Percentiles rank a stretch among this genome's conserved stretches.
Evolutionary conservation across 53 echinoderm and acorn worm genomes (phyloP).

Genomic region (Echinometra lucunter): DNA sequence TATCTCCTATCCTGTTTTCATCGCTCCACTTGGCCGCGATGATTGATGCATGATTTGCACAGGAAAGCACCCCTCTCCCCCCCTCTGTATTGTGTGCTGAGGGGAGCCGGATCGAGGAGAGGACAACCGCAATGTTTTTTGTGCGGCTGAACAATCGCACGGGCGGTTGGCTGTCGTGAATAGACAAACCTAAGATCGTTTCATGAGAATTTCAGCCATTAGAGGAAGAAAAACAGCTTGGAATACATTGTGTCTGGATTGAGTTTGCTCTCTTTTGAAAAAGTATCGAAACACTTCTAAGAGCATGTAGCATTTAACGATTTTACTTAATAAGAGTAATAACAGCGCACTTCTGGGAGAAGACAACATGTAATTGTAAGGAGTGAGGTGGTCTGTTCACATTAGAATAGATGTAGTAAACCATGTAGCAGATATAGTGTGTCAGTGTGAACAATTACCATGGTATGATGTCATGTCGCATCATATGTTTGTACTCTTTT

Average conservation of each 20-base stretch:
- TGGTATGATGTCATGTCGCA: neutral
- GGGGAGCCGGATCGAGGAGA: neutral
- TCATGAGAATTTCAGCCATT: neutral
- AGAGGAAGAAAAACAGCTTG: neutral
- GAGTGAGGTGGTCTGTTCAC: neutral
- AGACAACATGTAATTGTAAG: too few species aligned
- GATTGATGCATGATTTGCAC: slow-evolving; percentile 48
- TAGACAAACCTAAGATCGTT: slow-evolving; percentile 7
- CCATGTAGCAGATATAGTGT: neutral
- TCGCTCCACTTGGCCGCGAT: slow-evolving; percentile 52
- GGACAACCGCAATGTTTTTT: neutral
- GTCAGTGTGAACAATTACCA: neutral
- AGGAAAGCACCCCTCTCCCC: slow-evolving; percentile 36
- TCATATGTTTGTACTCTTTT: neutral
- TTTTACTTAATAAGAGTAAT: neutral
- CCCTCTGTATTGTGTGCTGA: neutral
- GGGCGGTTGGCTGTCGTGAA: slow-evolving; percentile 11
- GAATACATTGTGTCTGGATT: neutral
- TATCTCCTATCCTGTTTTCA: slow-evolving; percentile 58
- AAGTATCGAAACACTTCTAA: neutral
- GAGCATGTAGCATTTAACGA: neutral
- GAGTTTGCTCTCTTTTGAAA: neutral
- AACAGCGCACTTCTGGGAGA: too few species aligned
- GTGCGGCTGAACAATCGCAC: slow-evolving; percentile 4
- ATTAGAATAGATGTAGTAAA: neutral